Evolutionary conservation across 2,797 vertebrate genomes (phyloP), one percentile per base, ranked within the genome.

Genomic region (Pangasius mekongensis): DNA sequence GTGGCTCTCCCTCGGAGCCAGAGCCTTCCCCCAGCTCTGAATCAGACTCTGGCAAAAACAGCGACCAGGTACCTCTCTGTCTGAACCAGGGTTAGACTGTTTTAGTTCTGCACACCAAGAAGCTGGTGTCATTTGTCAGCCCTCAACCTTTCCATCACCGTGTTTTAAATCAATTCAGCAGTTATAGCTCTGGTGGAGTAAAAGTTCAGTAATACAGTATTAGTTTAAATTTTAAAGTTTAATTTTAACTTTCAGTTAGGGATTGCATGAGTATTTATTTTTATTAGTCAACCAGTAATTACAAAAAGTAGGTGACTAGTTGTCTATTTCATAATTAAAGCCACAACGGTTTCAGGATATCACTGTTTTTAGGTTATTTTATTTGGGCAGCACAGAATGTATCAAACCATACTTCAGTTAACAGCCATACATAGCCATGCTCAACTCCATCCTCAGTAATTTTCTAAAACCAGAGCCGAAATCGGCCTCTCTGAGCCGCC

Each of bases 21-120:
- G 98, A 98, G 83, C 97, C 98, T 47, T 98, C 98, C 0, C 97
- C 98, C 73, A 96, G 95, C 0, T 98, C 98, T 67, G 96, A 96
- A 9, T 98, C 98, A 0, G 98, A 98, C 91, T 98, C 97, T 0
- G 97, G 97, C 83, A 99, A 99, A 92, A 98, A 98, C 94, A 99
- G 98, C 3, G 98, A 99, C 94, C 98, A 99, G 97, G 98, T 98
- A 74, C 85, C 22, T 69, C 16, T 52, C 3, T 24, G 7, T 73
- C 39, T 56, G 43, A 56, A 47, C 14, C 14, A 18, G 27, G 9
- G 3, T 49, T 66, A 2, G 52, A 22, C 8, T 8, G n/a, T 33
- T 54, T 9, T 27, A 54, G n/a, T 80, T 33, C 16, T 20, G n/a
- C n/a, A 9, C 27, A 3, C 13, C 8, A 30, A 54, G 11, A 27